Conservation (phyloP, 2,797 vertebrate genomes). For the Hippopotamyrus pictus region DNA sequence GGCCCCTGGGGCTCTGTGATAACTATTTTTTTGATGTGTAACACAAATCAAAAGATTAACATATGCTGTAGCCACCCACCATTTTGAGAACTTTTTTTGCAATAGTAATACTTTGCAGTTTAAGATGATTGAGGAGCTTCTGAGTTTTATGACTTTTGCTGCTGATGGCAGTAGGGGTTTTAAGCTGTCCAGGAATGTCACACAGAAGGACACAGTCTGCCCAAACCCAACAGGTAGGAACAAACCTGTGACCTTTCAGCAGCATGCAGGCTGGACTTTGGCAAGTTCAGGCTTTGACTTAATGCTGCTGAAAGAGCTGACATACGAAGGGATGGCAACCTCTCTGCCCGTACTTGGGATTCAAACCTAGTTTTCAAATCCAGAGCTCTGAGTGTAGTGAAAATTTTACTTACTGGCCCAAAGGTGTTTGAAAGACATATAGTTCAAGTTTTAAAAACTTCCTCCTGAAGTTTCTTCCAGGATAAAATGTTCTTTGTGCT, state of each 20-base stretch:
- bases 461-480: neutral
- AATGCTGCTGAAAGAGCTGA: neutral
- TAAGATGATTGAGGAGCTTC: neutral
- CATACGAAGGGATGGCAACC: neutral
- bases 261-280: neutral
- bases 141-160: neutral
- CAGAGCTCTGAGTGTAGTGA: constrained; percentile 1
- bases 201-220: neutral
- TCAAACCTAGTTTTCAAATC: neutral
- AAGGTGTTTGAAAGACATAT: neutral
- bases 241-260: neutral
- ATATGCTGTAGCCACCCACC: neutral
- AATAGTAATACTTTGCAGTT: neutral
- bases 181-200: neutral
- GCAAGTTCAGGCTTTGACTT: neutral
- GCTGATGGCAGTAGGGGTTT: neutral
- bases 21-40: neutral
- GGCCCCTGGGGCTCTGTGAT: neutral
- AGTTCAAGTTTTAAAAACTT: neutral
- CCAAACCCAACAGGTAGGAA: neutral
- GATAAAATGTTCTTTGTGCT: neutral
- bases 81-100: neutral
- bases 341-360: neutral
- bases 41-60: neutral
- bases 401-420: neutral